Percentiles rank a stretch among this genome's conserved stretches.
Conservation (phyloP, 2,797 vertebrate species). For the Rhinophrynus dorsalis region DNA sequence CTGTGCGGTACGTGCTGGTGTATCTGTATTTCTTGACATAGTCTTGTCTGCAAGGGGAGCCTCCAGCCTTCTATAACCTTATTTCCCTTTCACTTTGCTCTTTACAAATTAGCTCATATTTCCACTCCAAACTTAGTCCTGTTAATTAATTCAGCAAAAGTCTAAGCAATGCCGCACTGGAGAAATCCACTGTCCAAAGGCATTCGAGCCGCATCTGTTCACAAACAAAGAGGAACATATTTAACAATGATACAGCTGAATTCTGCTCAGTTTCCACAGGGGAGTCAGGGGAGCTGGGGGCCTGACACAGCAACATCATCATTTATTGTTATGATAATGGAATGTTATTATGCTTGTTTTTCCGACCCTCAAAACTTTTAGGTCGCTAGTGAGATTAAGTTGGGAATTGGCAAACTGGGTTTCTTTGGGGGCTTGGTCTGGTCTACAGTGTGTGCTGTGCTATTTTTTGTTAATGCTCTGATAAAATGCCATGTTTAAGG, state of each 20-base stretch:
- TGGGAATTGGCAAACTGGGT: background rate
- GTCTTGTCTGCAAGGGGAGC: constrained; percentile 19
- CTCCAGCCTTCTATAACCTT: constrained; percentile 39
- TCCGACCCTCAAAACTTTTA: background rate
- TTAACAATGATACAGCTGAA: constrained; percentile 45
- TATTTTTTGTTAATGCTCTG: no score
- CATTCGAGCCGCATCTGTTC: constrained; percentile 43
- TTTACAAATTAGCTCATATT: constrained; percentile 44
- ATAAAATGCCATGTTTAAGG: no score
- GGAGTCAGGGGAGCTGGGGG: constrained; percentile 16
- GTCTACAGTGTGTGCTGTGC: background rate
- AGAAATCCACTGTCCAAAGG: constrained; percentile 47
- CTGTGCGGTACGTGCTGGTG: background rate
- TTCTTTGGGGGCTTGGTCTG: no score
- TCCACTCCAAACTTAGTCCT: constrained; percentile 4
- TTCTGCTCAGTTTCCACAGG: constrained; percentile 16
- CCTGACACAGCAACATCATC: constrained; percentile 25
- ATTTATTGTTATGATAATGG: constrained; percentile 21
- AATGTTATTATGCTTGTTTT: background rate
- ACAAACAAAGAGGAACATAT: constrained; percentile 42
- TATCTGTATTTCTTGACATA: constrained; percentile 30
- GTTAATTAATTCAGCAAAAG: constrained; percentile 44
- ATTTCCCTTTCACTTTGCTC: constrained; percentile 24
- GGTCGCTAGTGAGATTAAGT: background rate
- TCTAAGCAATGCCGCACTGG: constrained; percentile 17